Evolutionary conservation across 2,797 vertebrate genomes (phyloP).

Genomic region (Sebastes melanostomus): DNA sequence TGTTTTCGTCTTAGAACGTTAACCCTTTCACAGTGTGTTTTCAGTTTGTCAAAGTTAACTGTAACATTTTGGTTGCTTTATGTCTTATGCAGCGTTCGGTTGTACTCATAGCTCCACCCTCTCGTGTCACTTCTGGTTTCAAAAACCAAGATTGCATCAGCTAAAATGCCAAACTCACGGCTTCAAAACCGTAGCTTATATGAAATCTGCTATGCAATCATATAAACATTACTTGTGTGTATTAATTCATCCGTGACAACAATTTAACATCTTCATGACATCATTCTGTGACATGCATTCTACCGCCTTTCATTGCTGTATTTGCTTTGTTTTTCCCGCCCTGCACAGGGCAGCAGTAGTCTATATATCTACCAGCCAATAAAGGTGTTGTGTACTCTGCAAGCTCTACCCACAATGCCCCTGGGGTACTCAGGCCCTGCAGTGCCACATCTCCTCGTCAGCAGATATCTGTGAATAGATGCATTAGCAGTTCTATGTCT

Average conservation of each 20-base stretch:
- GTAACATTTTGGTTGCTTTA: too few relatives aligned
- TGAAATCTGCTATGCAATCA: neutral
- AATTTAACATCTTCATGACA: neutral
- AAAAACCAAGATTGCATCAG: too few relatives aligned
- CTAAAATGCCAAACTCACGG: too few relatives aligned
- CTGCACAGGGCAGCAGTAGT: neutral
- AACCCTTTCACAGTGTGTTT: too few relatives aligned
- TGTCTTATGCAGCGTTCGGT: too few relatives aligned
- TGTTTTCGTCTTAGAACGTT: too few relatives aligned
- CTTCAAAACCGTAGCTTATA: neutral
- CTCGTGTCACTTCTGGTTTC: too few relatives aligned
- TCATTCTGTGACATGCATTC: neutral
- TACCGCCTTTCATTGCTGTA: slow-evolving; percentile 13
- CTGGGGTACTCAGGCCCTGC: slow-evolving; percentile 26
- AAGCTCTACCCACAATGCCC: slow-evolving; percentile 49
- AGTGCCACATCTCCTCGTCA: slow-evolving; percentile 35
- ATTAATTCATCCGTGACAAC: neutral
- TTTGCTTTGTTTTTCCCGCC: neutral
- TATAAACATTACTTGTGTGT: neutral
- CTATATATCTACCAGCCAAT: slow-evolving; percentile 24
- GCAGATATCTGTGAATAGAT: slow-evolving; percentile 37
- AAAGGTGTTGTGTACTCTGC: slow-evolving; percentile 13
- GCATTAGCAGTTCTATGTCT: neutral
- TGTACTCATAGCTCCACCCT: too few relatives aligned
- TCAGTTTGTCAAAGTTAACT: too few relatives aligned